Evolutionary conservation across 2,113 vertebrate genomes (phyloP).

Genomic region (Oenanthe melanoleuca): DNA sequence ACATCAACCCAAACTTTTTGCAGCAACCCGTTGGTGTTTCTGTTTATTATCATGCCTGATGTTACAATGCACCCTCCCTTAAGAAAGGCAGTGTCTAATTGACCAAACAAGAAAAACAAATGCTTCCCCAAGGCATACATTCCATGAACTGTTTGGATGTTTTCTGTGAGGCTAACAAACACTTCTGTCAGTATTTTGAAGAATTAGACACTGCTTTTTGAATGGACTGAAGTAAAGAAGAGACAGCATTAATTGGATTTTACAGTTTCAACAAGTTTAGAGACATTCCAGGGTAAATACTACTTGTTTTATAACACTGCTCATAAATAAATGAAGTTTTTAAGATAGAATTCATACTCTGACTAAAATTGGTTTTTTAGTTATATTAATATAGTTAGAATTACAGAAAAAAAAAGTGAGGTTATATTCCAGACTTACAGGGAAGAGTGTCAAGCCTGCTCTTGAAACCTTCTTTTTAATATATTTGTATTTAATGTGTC

Average conservation of each 20-base stretch:
- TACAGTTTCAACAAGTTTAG: conserved; percentile 7
- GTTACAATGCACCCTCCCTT: conserved; percentile 13
- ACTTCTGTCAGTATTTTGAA: conserved; percentile 16
- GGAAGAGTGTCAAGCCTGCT: background rate
- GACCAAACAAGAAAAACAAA: conserved; percentile 60
- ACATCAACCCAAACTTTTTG: conserved; percentile 2
- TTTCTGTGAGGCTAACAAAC: conserved; percentile 45
- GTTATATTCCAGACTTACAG: background rate
- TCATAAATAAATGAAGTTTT: background rate
- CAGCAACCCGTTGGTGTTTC: background rate
- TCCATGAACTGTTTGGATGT: conserved; percentile 46
- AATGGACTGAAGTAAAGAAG: conserved; percentile 1
- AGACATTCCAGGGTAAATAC: background rate
- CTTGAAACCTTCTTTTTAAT: background rate
- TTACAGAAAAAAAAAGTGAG: background rate
- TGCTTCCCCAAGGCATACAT: conserved; percentile 58
- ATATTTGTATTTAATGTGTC: background rate
- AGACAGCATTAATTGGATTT: background rate
- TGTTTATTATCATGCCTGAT: conserved; percentile 32
- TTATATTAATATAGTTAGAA: background rate
- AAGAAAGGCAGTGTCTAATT: conserved; percentile 46
- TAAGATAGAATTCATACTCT: background rate
- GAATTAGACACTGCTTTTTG: background rate
- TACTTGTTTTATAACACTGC: background rate
- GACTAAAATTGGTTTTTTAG: background rate